Conservation (phyloP, 2,888 invertebrate genomes). For the Iphiclides podalirius region DNA sequence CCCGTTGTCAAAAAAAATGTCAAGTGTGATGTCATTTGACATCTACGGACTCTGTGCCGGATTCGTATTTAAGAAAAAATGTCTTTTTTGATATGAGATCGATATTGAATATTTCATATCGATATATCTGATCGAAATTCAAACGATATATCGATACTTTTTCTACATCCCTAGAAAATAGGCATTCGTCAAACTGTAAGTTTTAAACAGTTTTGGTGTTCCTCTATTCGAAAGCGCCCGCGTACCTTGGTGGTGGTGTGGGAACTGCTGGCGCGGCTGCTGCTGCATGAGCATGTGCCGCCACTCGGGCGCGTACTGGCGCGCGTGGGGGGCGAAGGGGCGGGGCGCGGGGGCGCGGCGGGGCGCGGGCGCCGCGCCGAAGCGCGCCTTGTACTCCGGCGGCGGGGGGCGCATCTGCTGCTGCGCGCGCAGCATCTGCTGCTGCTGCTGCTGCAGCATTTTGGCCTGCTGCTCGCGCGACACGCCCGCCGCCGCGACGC, state of each 20-base stretch:
- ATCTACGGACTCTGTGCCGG: no score
- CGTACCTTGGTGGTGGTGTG: constrained; percentile 71
- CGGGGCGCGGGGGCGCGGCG: constrained; percentile 42
- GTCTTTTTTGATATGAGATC: no score
- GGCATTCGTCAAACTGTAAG: no score
- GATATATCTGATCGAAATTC: no score
- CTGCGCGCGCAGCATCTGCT: constrained; percentile 81
- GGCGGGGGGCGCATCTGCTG: constrained; percentile 86
- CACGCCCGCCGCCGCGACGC: constrained; percentile 68
- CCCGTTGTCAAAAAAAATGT: no score
- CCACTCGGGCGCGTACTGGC: constrained; percentile 72
- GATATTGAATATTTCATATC: no score
- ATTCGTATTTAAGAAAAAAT: no score
- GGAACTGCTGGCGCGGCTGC: constrained; percentile 70
- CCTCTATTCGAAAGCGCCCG: no score
- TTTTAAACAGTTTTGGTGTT: no score
- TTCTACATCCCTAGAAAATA: no score
- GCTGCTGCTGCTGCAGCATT: constrained; percentile 84
- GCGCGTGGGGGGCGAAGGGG: constrained; percentile 55
- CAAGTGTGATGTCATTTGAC: no score
- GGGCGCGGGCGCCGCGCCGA: constrained; percentile 52
- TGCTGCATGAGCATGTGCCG: constrained; percentile 82
- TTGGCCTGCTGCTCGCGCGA: constrained; percentile 84
- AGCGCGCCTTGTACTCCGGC: constrained; percentile 90
- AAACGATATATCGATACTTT: no score